Percentiles rank a stretch among this genome's conserved stretches.
These are phyloP conservation scores for Drosophila anceps DNA, from an alignment of 2,888 invertebrate genomes.

Conservation along the genomic window DNA sequence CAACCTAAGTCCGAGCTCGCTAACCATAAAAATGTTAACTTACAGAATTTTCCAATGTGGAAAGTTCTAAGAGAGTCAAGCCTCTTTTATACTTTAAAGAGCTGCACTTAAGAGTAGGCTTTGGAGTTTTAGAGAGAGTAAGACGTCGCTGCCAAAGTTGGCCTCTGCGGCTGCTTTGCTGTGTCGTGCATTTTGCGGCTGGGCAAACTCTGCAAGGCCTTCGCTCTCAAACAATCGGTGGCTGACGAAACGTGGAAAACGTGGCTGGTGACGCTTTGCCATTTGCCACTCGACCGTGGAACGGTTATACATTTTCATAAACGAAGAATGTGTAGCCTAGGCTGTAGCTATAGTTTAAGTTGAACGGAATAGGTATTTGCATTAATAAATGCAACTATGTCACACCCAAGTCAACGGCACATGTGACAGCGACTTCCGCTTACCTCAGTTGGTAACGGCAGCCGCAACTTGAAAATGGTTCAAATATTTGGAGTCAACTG, in stretches of 20 bases:
- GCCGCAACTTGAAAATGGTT: slow-evolving; percentile 35
- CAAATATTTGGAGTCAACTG: slow-evolving; percentile 37
- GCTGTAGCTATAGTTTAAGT: slow-evolving; percentile 18
- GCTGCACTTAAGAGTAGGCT: slow-evolving; percentile 15
- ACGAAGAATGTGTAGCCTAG: slow-evolving; percentile 50
- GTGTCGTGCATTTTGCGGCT: slow-evolving; percentile 12
- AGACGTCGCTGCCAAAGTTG: background rate
- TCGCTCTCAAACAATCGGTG: slow-evolving; percentile 48
- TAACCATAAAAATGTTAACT: slow-evolving; percentile 6
- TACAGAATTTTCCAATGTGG: slow-evolving; percentile 28
- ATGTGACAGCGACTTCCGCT: slow-evolving; percentile 71
- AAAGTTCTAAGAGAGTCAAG: slow-evolving; percentile 33
- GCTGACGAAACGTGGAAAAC: slow-evolving; percentile 42
- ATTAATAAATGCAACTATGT: slow-evolving; percentile 80
- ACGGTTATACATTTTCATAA: slow-evolving; percentile 72
- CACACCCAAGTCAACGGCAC: slow-evolving; percentile 71
- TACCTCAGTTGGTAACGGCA: slow-evolving; percentile 39
- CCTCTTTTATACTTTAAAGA: slow-evolving; percentile 30
- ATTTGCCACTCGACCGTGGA: slow-evolving; percentile 56
- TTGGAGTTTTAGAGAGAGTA: slow-evolving; percentile 11
- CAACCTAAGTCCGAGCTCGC: background rate
- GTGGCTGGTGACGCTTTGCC: slow-evolving; percentile 38
- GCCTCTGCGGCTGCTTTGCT: slow-evolving; percentile 1
- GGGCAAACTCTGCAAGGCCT: slow-evolving; percentile 37
- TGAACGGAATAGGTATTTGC: slow-evolving; percentile 64